A percentile compares a stretch with the other conserved stretches of the same genome.
Evolutionary conservation across 1,140 invertebrate genomes (phyloP).

Genomic region (Teleopsis dalmanni): DNA sequence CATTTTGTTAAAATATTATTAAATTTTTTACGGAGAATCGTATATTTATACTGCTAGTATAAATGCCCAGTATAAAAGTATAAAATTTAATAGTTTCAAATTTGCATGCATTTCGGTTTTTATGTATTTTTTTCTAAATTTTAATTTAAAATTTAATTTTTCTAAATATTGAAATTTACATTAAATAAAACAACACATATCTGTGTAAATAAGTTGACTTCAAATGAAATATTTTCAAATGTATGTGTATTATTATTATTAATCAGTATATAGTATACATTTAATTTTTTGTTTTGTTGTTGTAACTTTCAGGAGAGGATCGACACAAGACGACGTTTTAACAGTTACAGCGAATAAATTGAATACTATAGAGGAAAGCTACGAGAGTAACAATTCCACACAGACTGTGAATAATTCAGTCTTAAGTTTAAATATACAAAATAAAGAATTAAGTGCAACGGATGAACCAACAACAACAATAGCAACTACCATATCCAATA

Average conservation of each 20-base stretch:
- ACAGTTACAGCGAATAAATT: constrained; percentile 1
- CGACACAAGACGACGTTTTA: not conserved
- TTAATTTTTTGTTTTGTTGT: not conserved
- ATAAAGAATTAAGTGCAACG: not conserved
- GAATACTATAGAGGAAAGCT: not conserved
- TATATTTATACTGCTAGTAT: not conserved
- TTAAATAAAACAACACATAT: not conserved
- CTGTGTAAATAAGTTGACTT: not conserved
- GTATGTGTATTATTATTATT: not conserved
- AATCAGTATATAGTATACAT: not conserved
- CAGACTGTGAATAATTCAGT: not conserved
- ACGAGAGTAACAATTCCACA: not conserved
- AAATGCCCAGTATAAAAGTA: too few relatives aligned
- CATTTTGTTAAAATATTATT: not conserved
- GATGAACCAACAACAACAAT: not conserved
- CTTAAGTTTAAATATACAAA: not conserved
- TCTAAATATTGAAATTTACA: constrained; percentile 5
- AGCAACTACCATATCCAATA: not conserved
- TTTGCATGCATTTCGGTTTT: too few relatives aligned
- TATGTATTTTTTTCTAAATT: not conserved
- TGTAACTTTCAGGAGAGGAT: constrained; percentile 4
- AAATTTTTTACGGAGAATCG: constrained; percentile 3
- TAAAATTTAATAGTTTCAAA: not conserved
- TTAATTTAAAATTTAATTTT: not conserved
- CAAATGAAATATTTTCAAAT: not conserved